These are phyloP conservation scores for Blastobasis adustella DNA, from an alignment of 2,888 invertebrate genomes.

Conservation along the genomic window DNA sequence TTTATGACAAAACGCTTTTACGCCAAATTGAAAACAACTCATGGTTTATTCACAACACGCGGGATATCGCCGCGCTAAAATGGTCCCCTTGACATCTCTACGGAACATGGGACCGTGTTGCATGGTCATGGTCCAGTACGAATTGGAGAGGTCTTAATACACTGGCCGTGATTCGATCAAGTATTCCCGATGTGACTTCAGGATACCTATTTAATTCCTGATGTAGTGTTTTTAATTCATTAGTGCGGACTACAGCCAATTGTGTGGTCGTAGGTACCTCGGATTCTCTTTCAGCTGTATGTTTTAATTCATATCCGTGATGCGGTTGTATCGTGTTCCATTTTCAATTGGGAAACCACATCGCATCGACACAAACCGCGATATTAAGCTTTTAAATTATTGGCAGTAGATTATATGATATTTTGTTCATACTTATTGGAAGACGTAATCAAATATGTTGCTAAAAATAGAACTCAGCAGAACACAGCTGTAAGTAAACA, in stretches of 20 bases:
- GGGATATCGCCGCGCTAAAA: constrained; percentile 35
- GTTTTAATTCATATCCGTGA: too few species aligned
- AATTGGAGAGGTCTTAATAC: constrained; percentile 26
- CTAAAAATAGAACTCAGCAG: too few species aligned
- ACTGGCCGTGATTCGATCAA: constrained; percentile 28
- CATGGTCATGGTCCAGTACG: constrained; percentile 11
- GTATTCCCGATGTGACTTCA: constrained; percentile 27
- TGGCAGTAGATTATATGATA: too few species aligned
- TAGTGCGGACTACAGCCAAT: constrained; percentile 11
- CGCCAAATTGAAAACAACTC: constrained; percentile 72
- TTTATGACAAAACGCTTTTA: constrained; percentile 69
- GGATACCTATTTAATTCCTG: constrained; percentile 31
- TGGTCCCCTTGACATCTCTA: constrained; percentile 23
- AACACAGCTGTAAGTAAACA: too few species aligned
- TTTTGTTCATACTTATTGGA: too few species aligned
- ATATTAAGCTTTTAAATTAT: too few species aligned
- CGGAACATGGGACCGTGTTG: constrained; percentile 12
- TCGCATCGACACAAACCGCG: too few species aligned
- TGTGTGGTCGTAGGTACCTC: too few species aligned
- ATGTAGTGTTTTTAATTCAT: constrained; percentile 43
- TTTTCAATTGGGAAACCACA: too few species aligned
- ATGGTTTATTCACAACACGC: constrained; percentile 67
- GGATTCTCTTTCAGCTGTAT: too few species aligned
- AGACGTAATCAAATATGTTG: too few species aligned
- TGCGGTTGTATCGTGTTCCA: too few species aligned